Evolutionary conservation across 1,140 invertebrate species (phyloP), one percentile per base, ranked within the genome.

Genomic region (Scaptodrosophila lebanonensis): DNA sequence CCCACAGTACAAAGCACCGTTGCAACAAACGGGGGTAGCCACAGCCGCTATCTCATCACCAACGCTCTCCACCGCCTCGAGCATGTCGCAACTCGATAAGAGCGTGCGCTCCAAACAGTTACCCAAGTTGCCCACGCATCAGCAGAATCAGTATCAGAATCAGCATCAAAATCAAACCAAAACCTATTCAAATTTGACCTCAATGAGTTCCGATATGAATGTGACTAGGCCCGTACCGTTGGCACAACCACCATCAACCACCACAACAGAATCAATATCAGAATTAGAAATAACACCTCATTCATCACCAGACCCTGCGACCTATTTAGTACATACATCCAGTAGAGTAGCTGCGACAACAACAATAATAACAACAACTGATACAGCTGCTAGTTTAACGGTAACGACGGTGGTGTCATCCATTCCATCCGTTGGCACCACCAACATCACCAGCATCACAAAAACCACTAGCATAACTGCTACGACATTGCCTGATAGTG

Each of bases 81-180:
- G n/a, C n/a, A 36, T 18, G 12, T 18, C 29, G 22, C 40, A 20
- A 22, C 11, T 27, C 22, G 68, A 64, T 18, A 68, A 62, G 50
- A 58, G 17, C 17, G 25, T 43, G 47, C 66, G 75, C 3, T 12
- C 62, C n/a, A 82, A 82, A 54, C 76, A 83, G 38, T 65, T 83
- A 1, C 76, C 76, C 15, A 71, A 71, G 48, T 65, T 83, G 51
- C 76, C 76, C 36, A 56, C 29, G 8, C 11, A 43, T 20, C n/a
- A n/a, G n/a, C n/a, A n/a, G n/a, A n/a, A n/a, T n/a, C n/a, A n/a
- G n/a, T n/a, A n/a, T n/a, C n/a, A n/a, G n/a, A n/a, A n/a, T n/a
- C n/a, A n/a, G n/a, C n/a, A n/a, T n/a, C n/a, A n/a, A n/a, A n/a
- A n/a, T n/a, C 42, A 52, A 60, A 16, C n/a, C 2, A 49, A 45